Evolutionary conservation across 2,797 vertebrate species (phyloP).

Genomic region (Lutjanus campechanus): DNA sequence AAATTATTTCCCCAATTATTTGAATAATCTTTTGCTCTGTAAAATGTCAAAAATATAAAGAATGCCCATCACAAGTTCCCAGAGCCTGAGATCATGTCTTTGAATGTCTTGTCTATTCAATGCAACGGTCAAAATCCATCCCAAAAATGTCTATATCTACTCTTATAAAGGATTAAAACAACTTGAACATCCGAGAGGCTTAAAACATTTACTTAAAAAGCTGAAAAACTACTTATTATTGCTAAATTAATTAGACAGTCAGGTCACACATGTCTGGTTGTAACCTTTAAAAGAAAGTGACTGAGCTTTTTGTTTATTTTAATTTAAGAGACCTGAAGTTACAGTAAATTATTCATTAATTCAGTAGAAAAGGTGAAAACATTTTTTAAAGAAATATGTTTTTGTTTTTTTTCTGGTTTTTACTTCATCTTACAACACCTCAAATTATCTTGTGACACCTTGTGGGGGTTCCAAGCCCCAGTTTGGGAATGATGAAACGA

Average conservation of each 20-base stretch:
- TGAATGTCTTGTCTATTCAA: background rate
- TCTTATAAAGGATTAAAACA: background rate
- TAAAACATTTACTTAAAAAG: background rate
- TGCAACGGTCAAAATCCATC: background rate
- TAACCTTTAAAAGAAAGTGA: too few species aligned
- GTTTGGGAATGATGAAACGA: too few species aligned
- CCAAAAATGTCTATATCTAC: background rate
- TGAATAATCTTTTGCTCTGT: background rate
- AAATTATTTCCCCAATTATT: background rate
- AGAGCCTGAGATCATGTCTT: background rate
- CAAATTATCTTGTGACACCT: too few species aligned
- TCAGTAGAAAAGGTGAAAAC: too few species aligned
- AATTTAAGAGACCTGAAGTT: too few species aligned
- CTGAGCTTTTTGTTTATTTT: too few species aligned
- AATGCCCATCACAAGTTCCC: background rate
- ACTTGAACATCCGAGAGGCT: background rate
- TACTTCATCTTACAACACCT: too few species aligned
- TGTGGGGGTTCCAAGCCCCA: too few species aligned
- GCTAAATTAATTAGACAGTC: background rate
- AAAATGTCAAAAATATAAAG: background rate
- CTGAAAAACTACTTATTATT: background rate
- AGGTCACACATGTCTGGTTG: too few species aligned
- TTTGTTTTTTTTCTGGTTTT: too few species aligned
- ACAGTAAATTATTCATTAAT: too few species aligned
- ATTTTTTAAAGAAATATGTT: too few species aligned